Evolutionary conservation across 2,113 vertebrate genomes (phyloP).

Genomic region (Leptobrachium leishanense): DNA sequence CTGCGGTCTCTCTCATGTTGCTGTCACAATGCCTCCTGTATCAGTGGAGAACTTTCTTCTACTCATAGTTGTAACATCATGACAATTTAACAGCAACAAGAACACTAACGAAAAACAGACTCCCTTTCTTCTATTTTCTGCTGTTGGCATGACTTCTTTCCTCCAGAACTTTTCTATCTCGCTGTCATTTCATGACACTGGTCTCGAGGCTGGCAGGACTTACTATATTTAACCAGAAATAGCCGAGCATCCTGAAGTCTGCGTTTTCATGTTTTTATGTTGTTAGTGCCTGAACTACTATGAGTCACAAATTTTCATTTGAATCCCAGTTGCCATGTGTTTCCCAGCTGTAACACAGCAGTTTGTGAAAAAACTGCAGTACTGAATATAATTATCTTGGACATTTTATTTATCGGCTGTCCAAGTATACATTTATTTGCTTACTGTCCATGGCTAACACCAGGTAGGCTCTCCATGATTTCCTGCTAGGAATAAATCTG

Average conservation of each 20-base stretch:
- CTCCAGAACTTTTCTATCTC: slow-evolving; percentile 13
- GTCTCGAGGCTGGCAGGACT: background rate
- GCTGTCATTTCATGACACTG: background rate
- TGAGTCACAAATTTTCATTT: no score
- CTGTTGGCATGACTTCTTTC: slow-evolving; percentile 10
- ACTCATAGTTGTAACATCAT: slow-evolving; percentile 20
- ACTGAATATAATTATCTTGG: no score
- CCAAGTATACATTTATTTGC: no score
- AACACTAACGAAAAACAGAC: background rate
- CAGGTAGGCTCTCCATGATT: no score
- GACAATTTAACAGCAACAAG: slow-evolving; percentile 15
- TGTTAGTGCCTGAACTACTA: no score
- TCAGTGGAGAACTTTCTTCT: slow-evolving; percentile 15
- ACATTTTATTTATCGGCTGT: no score
- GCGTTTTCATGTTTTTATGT: background rate
- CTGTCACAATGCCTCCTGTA: slow-evolving; percentile 8
- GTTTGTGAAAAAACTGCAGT: no score
- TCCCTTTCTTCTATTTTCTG: slow-evolving; percentile 6
- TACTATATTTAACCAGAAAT: slow-evolving; percentile 1
- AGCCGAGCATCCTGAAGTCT: background rate
- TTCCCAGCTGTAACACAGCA: no score
- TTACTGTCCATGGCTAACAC: no score
- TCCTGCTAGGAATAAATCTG: no score
- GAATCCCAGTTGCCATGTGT: no score
- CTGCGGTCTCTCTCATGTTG: slow-evolving; percentile 2